Base-by-base conservation (phyloP, 2,113 vertebrate species). In the Sphyrna mokarran region DNA sequence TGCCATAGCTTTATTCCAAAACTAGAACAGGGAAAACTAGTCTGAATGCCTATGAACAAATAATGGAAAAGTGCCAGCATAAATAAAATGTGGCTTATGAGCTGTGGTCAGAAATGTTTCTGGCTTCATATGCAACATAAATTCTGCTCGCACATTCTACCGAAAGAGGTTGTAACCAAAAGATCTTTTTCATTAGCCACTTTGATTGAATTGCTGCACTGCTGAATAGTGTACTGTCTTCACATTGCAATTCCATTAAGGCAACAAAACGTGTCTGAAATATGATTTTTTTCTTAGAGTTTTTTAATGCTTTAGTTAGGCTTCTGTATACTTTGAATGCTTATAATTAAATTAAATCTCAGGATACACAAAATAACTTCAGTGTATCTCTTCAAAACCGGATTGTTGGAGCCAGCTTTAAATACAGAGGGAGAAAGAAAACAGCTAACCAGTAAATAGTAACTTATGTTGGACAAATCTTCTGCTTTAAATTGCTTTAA, bases 31-130 rank as follows among this genome's bases (percentile, higher is more conserved):
- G 98, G 99, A 98, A 98, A 98, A 97, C 97, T 98, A 98, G 98
- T 99, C 98, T 98, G 98, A 99, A 98, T 98, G 98, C 98, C 98
- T 98, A 98, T 98, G 98, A 99, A 99, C 98, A 99, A 99, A 98
- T 98, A 98, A 98, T 98, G 98, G 98, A 98, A 96, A 96, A 97
- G 97, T 96, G 98, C 98, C 98, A 99, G 98, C 98, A 98, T 99
- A 99, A 99, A 99, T 99, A 99, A 98, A 97, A 98, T 98, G 98
- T 93, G 98, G 98, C 99, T 99, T 98, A 98, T 98, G 98, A 98
- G 98, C 98, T 98, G 98, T 96, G 98, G 99, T 99, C 98, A 98
- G 98, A 98, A 99, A 98, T 98, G 98, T 99, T 98, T 98, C 98
- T 97, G 97, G 98, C 98, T 98, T 98, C 98, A 98, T 98, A 98